Percentiles rank a stretch among this genome's conserved stretches.
These are phyloP conservation scores for Cynocephalus volans DNA, from an alignment of 2,113 vertebrate genomes.

Conservation along the genomic window DNA sequence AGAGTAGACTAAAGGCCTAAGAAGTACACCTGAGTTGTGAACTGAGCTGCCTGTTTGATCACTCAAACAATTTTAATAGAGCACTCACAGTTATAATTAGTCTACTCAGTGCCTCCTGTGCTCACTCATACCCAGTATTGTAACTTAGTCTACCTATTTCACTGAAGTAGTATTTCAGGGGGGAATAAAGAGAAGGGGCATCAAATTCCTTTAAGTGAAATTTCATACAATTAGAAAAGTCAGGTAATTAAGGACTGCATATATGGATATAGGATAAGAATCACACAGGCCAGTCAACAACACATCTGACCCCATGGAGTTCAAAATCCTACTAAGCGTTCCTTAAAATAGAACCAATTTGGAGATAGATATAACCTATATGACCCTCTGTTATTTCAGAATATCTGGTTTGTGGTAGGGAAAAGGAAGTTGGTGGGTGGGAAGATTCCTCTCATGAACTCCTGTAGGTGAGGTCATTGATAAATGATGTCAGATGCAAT, in stretches of 20 bases:
- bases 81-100: not conserved
- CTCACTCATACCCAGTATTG: not conserved
- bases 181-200: too few species aligned
- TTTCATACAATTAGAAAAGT: not conserved
- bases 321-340: slow-evolving; percentile 32
- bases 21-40: not conserved
- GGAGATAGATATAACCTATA: not conserved
- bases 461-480: not conserved
- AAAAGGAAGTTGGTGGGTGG: not conserved
- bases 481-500: not conserved
- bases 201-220: not conserved
- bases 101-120: not conserved
- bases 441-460: not conserved
- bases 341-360: not conserved
- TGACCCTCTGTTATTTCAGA: slow-evolving; percentile 2
- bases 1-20: not conserved
- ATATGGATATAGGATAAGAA: slow-evolving; percentile 12
- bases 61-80: not conserved
- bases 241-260: not conserved
- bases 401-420: not conserved
- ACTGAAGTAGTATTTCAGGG: not conserved
- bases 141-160: not conserved
- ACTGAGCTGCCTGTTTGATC: not conserved
- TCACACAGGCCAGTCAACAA: not conserved
- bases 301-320: slow-evolving; percentile 43